Evolutionary conservation across 2,113 vertebrate genomes (phyloP).

Genomic region (Scalopus aquaticus): DNA sequence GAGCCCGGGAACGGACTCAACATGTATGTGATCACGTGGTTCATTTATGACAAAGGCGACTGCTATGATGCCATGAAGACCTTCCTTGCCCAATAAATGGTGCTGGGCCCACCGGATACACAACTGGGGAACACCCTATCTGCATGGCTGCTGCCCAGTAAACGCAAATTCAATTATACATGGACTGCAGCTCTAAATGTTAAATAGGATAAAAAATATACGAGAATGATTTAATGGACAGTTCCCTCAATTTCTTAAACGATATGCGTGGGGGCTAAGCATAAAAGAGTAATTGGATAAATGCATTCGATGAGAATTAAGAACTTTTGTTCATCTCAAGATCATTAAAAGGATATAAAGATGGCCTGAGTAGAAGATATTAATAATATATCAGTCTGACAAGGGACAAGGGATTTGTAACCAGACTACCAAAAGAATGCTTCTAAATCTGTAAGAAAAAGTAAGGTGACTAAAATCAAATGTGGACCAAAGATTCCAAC

Average conservation of each 20-base stretch:
- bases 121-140: accelerated
- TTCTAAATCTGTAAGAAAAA: background rate
- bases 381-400: background rate
- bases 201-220: background rate
- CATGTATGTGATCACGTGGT: background rate
- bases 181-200: background rate
- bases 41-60: background rate
- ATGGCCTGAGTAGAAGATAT: background rate
- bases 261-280: background rate
- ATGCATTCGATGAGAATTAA: background rate
- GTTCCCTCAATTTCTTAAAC: background rate
- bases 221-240: background rate
- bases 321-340: background rate
- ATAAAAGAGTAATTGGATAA: slow-evolving; percentile 4
- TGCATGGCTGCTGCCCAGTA: background rate
- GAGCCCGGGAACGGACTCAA: background rate
- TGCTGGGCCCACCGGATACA: background rate
- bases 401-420: background rate
- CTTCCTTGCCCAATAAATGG: background rate
- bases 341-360: background rate
- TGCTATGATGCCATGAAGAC: background rate
- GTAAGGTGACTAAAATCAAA: slow-evolving; percentile 4
- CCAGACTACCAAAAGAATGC: background rate
- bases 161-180: background rate
- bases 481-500: background rate